Evolutionary conservation across 2,888 invertebrate species (phyloP), one percentile per base, ranked within the genome.

Genomic region (Pristionchus entomophagus): DNA sequence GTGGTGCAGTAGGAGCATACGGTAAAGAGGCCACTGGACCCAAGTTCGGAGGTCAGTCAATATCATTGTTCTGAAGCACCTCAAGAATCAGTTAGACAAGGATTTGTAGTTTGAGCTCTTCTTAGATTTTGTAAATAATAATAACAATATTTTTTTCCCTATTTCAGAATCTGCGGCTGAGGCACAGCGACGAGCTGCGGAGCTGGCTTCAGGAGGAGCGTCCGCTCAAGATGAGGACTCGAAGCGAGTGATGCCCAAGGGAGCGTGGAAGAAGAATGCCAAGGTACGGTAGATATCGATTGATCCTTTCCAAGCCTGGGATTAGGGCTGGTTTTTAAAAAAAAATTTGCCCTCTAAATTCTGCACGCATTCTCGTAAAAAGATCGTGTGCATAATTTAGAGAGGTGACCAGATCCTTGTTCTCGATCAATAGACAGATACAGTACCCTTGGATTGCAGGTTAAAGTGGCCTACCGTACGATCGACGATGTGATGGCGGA

Each of bases 1-100:
- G 97, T 91, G 99, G 98, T 0, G 98, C 99, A 0, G 97, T 99
- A 85, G 95, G 95, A 88, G 93, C 93, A 78, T 93, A 93, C 83
- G 94, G 94, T 29, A 91, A 93, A 51, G 95, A 95, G 82, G 81
- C 49, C 38, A 77, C 84, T 29, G 93, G 93, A 12, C 92, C 92
- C n/a, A 92, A 90, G 85, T 92, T 92, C 85, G 93, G 93, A 87
- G 91, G 91, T 91, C n/a, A 38, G 73, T 26, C 1, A 19, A 35
- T 65, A 14, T 5, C 14, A 29, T 65, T 32, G 12, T 29, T 65
- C 29, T 17, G 14, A 65, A 65, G 12, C 35, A 65, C 32, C 5
- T 65, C 6, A 6, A 45, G 14, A 45, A 10, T 45, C 45, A 45
- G n/a, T n/a, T n/a, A n/a, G n/a, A n/a, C n/a, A n/a, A n/a, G n/a